Evolutionary conservation across 2,888 invertebrate genomes (phyloP).

Genomic region (Protodeltote pygarga): DNA sequence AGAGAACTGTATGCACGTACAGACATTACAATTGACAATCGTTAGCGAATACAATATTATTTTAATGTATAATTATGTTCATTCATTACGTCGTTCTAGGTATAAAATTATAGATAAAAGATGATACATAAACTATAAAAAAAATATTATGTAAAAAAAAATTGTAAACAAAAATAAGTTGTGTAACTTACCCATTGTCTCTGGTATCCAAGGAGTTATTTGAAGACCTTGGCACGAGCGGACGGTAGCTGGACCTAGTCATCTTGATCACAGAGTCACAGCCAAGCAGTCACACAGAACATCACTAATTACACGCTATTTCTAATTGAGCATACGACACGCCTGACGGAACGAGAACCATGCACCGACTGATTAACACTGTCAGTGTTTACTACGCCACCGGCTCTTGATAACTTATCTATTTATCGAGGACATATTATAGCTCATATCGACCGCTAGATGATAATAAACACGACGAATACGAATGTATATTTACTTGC

Average conservation of each 20-base stretch:
- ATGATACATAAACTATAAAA: too few relatives aligned
- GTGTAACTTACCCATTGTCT: slow-evolving; percentile 73
- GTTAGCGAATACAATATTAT: not conserved
- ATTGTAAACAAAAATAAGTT: not conserved
- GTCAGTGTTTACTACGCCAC: slow-evolving; percentile 57
- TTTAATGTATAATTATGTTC: too few relatives aligned
- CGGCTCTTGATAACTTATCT: slow-evolving; percentile 63
- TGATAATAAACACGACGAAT: slow-evolving; percentile 59
- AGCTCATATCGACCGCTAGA: slow-evolving; percentile 36
- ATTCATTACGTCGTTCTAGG: too few relatives aligned
- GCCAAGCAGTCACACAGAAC: slow-evolving; percentile 31
- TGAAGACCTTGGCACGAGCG: slow-evolving; percentile 77
- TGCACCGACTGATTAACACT: slow-evolving; percentile 65
- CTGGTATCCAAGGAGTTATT: slow-evolving; percentile 74
- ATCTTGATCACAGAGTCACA: slow-evolving; percentile 55
- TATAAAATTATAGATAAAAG: too few relatives aligned
- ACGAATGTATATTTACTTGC: slow-evolving; percentile 66
- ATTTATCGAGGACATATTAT: slow-evolving; percentile 56
- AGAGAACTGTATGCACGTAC: too few relatives aligned
- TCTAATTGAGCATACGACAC: slow-evolving; percentile 64
- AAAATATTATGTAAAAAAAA: not conserved
- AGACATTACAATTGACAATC: too few relatives aligned
- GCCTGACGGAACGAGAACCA: slow-evolving; percentile 60
- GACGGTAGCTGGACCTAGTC: slow-evolving; percentile 81
- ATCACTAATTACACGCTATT: slow-evolving; percentile 45